These are phyloP conservation scores for Teleogryllus occipitalis DNA, from an alignment of 1,140 invertebrate species.

Conservation along the genomic window DNA sequence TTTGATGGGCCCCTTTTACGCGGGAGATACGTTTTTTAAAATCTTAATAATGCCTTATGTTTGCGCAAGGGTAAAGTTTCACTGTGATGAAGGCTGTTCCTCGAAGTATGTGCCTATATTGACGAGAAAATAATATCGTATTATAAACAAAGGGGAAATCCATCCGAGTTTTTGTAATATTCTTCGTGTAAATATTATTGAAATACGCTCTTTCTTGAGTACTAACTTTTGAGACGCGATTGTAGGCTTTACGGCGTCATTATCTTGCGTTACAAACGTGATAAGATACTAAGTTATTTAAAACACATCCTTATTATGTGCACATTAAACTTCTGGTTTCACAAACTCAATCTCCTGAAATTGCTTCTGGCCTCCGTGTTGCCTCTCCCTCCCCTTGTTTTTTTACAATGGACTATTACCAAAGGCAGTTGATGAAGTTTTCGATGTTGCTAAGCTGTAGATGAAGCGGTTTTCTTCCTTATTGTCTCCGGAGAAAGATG, in stretches of 20 bases:
- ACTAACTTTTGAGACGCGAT: not conserved
- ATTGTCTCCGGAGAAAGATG: not conserved
- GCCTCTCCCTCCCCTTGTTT: not conserved
- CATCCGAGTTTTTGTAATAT: not conserved
- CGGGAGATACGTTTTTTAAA: not conserved
- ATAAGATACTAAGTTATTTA: not conserved
- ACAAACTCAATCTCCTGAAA: constrained; percentile 1
- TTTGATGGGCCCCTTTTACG: not conserved
- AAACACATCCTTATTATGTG: not conserved
- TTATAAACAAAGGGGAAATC: not conserved
- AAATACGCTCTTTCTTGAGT: not conserved
- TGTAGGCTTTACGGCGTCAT: not conserved
- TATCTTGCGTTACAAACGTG: not conserved
- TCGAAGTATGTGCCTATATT: not conserved
- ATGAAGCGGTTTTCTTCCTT: not conserved
- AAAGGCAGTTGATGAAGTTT: not conserved
- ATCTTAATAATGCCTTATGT: not conserved
- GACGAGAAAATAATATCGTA: not conserved
- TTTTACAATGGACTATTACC: not conserved
- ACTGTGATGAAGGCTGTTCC: not conserved
- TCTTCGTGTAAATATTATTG: not conserved
- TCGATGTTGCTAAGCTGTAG: not conserved
- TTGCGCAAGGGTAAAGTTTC: not conserved
- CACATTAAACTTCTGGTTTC: not conserved
- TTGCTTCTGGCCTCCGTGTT: not conserved